Percentiles rank a stretch among this genome's conserved stretches.
These are phyloP conservation scores for Pitta sordida DNA, from an alignment of 2,113 vertebrate species.

Conservation along the genomic window DNA sequence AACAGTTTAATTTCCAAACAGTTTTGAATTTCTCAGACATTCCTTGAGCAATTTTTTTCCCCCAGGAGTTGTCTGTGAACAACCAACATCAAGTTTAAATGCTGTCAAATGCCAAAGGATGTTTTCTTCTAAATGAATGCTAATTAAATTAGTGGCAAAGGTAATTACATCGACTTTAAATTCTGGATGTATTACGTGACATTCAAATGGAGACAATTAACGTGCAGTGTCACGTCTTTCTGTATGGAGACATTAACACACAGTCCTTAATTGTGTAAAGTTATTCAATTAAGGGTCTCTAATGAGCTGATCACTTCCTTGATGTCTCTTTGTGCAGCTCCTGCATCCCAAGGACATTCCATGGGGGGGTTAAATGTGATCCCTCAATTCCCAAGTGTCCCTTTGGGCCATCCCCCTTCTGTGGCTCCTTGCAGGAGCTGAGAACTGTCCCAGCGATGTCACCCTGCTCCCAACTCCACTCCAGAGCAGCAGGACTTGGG, in stretches of 20 bases:
- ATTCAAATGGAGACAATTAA: neutral
- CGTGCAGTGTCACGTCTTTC: neutral
- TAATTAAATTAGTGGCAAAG: constrained; percentile 9
- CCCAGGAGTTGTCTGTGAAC: neutral
- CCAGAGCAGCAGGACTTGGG: neutral
- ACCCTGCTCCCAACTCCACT: neutral
- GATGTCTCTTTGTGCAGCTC: neutral
- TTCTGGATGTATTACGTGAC: neutral
- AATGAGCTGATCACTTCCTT: neutral
- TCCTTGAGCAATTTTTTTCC: neutral
- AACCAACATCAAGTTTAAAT: neutral
- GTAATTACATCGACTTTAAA: neutral
- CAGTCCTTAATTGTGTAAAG: neutral
- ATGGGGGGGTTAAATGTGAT: neutral
- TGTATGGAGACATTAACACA: neutral
- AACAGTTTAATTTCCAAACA: neutral
- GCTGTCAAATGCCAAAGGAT: neutral
- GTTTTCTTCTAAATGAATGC: neutral
- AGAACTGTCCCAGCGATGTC: neutral
- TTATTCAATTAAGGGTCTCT: neutral
- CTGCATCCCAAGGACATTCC: neutral
- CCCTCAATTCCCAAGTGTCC: neutral
- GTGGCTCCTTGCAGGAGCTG: neutral
- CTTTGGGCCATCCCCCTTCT: neutral
- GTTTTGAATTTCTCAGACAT: neutral